Evolutionary conservation across 2,888 invertebrate genomes (phyloP), one percentile per base, ranked within the genome.

Genomic region (Steinernema carpocapsae): DNA sequence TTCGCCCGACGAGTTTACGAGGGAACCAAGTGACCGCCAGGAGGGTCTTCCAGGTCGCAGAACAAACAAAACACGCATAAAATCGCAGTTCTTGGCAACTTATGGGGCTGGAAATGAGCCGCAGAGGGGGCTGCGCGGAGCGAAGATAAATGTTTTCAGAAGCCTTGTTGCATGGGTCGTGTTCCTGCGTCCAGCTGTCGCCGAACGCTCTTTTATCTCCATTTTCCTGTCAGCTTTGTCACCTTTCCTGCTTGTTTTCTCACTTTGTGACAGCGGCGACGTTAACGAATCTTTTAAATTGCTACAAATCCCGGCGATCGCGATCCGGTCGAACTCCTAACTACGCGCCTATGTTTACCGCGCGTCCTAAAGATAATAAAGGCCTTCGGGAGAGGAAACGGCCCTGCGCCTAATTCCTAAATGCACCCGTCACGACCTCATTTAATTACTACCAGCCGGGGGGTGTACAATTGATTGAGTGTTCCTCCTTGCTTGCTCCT

Each of bases 381-480:
- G 17, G 64, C n/a, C 26, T 64, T 64, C 32, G 29, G 48, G 64
- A 64, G 29, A 64, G 48, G 37, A 37, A 37, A 37, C 52, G 64
- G n/a, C 48, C 64, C 29, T 26, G 64, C 64, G 64, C 64, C 64
- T 64, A 52, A 52, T 52, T 19, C 52, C 52, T 24, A 64, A 64
- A 64, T 64, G 64, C 64, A 64, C 32, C 64, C 64, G 64, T 64
- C 64, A 64, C 64, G 64, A 64, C 64, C 64, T 64, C 64, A 64
- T 64, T 64, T 64, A 64, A 64, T 64, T 64, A 64, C 64, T 64
- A 64, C 64, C 64, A 64, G 64, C 64, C 26, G 10, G 17, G 17
- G 29, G 64, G 64, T 29, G 64, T 64, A 64, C 64, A 64, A 64
- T 64, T 64, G 64, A 64, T 64, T 64, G 64, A 29, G 17, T 48